phyloP scores from a whole-genome alignment of 2,888 invertebrate genomes.

The Notodonta dromedarius region DNA sequence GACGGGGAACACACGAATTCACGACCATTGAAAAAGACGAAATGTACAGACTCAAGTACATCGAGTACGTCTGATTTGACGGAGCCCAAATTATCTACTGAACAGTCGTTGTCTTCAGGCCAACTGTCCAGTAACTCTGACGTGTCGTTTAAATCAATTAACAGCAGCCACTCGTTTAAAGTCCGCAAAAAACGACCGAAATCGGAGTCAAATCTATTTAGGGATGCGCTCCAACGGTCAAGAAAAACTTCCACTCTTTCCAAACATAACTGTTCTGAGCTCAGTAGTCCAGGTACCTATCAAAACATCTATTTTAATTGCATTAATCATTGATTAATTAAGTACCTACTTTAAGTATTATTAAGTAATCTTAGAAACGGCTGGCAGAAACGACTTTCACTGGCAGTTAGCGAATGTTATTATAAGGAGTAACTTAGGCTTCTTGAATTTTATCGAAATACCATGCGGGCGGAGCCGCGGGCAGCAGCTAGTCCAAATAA shows the following conservation, averaged over 20 bases:
- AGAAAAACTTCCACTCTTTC: constrained; percentile 49
- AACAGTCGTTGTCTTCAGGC: constrained; percentile 46
- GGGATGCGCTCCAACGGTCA: constrained; percentile 65
- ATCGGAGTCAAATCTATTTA: constrained; percentile 68
- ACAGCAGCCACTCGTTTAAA: constrained; percentile 68
- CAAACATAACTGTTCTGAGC: constrained; percentile 51
- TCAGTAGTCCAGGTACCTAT: constrained; percentile 52
- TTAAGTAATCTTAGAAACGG: too few species aligned
- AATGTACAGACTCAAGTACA: constrained; percentile 58
- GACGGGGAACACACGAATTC: constrained; percentile 51
- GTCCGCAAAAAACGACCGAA: constrained; percentile 67
- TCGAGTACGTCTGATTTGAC: constrained; percentile 59
- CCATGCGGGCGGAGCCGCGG: too few species aligned
- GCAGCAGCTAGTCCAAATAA: too few species aligned
- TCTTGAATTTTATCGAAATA: too few species aligned
- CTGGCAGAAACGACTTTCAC: too few species aligned
- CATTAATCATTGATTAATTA: too few species aligned
- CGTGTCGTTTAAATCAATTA: constrained; percentile 71
- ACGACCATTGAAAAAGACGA: constrained; percentile 67
- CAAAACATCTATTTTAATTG: too few species aligned
- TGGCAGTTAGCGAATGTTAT: too few species aligned
- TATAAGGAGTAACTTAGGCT: too few species aligned
- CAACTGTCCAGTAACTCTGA: constrained; percentile 66
- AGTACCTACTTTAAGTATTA: too few species aligned
- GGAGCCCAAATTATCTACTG: constrained; percentile 43